phyloP scores from a whole-genome alignment of 53 echinoderm and acorn worm species.

The Holothuria scabra region DNA sequence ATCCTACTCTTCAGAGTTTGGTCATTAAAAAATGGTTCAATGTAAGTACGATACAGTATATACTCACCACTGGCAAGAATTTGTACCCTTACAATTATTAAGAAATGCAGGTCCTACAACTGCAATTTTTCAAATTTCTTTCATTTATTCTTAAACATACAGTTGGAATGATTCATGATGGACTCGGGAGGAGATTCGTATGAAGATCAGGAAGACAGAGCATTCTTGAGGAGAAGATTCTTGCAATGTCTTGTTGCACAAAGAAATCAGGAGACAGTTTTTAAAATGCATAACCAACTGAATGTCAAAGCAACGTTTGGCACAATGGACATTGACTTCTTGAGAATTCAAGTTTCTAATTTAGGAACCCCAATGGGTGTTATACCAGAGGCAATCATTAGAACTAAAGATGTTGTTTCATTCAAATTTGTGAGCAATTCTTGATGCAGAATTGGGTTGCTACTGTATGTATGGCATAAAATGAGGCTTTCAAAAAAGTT shows the following conservation, averaged over 20 bases:
- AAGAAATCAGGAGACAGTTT: slow-evolving; percentile 14
- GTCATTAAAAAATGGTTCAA: too few relatives aligned
- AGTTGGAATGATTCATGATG: too few relatives aligned
- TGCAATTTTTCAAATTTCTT: too few relatives aligned
- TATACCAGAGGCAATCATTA: slow-evolving; percentile 38
- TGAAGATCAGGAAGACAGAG: slow-evolving; percentile 37
- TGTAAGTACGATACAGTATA: too few relatives aligned
- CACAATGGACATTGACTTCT: slow-evolving; percentile 52
- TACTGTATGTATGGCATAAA: too few relatives aligned
- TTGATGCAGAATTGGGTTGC: neutral
- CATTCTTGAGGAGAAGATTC: slow-evolving; percentile 45
- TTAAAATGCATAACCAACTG: slow-evolving; percentile 38
- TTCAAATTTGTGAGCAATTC: slow-evolving; percentile 34
- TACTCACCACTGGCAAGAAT: too few relatives aligned
- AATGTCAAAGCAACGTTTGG: slow-evolving; percentile 47
- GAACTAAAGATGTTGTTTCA: slow-evolving; percentile 42
- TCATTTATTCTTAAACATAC: too few relatives aligned
- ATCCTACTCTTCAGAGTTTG: too few relatives aligned
- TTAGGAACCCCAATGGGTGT: slow-evolving; percentile 46
- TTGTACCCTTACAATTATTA: too few relatives aligned
- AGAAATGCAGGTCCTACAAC: too few relatives aligned
- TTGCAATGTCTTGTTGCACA: slow-evolving; percentile 46
- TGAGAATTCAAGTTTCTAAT: slow-evolving; percentile 39
- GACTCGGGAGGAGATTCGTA: too few relatives aligned
- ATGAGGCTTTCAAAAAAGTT: too few relatives aligned